Base-by-base conservation (phyloP, 1,140 invertebrate species). In the Musca vetustissima region DNA sequence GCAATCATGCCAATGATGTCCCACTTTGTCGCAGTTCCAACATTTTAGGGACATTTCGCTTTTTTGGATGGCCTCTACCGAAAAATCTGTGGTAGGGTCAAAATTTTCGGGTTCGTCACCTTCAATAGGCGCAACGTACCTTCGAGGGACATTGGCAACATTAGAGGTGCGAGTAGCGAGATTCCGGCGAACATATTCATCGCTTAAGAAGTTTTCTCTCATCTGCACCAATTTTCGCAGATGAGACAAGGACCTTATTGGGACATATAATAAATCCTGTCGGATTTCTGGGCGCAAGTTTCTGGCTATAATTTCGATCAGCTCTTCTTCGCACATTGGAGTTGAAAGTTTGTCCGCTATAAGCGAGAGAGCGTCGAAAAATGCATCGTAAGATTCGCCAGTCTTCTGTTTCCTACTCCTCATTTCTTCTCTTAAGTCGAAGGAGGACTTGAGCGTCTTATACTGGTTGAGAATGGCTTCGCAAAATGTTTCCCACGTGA, bases 341-440 rank as follows among this genome's bases (percentile, higher is more conserved):
- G 21, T 21, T 11, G 21, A 25, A 7, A 67, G 25, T 19, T 9
- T 50, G 15, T 69, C 68, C 22, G n/a, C 52, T 4, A 64, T 64
- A n/a, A n/a, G 19, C 4, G 25, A 48, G 21, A 64, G 19, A 21
- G 25, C 43, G 50, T 69, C 57, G 25, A 28, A 64, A 9, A 64
- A 69, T 17, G 14, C 7, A n/a, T 59, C 55, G 52, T 64, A 69
- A 14, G 57, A n/a, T 32, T 69, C 68, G 17, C 24, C 28, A 9
- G 57, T 19, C 13, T 67, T 67, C 28, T 67, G 66, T 43, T 67
- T 67, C 17, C 66, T 48, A 24, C 19, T 25, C 14, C 57, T 47
- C 6, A 64, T 49, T 19, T 69, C 32, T 28, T 69, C 68, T 17
- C 24, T 11, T 49, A n/a, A n/a, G n/a, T n/a, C n/a, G n/a, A n/a